A percentile compares a stretch with the other conserved stretches of the same genome.
Conservation (phyloP, 92 coral and sea anemone genomes). For the Zoanthus solanderi region DNA sequence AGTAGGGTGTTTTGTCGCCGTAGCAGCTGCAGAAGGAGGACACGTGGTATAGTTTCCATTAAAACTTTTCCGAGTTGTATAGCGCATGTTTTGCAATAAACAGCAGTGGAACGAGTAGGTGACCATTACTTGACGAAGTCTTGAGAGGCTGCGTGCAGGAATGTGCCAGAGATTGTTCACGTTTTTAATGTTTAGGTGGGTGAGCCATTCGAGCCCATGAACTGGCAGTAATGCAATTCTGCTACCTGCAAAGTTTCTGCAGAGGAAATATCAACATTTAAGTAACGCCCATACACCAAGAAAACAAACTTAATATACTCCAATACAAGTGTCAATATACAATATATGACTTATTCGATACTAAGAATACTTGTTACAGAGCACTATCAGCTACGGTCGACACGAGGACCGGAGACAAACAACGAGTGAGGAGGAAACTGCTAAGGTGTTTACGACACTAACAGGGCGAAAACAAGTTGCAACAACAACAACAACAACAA, state of each 20-base stretch:
- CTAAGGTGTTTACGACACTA: too few relatives aligned
- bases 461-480: too few relatives aligned
- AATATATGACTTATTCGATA: too few relatives aligned
- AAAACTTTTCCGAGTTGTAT: slow-evolving; percentile 4
- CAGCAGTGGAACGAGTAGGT: slow-evolving; percentile 93
- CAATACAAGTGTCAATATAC: not conserved
- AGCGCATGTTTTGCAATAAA: slow-evolving; percentile 50
- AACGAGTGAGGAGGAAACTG: too few relatives aligned
- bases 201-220: slow-evolving; percentile 66
- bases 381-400: too few relatives aligned
- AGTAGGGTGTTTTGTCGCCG: not conserved
- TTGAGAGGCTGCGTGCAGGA: slow-evolving; percentile 64
- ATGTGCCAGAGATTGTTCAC: slow-evolving; percentile 73
- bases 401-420: too few relatives aligned
- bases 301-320: not conserved
- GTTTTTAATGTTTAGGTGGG: slow-evolving; percentile 61
- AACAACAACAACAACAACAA: too few relatives aligned
- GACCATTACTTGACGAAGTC: slow-evolving; percentile 55
- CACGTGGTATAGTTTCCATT: slow-evolving; percentile 40
- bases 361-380: too few relatives aligned
- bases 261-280: not conserved
- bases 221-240: slow-evolving; percentile 72
- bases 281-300: not conserved
- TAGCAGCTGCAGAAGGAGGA: not conserved
- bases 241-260: slow-evolving; percentile 76